These are phyloP conservation scores for Coenobita brevimanus DNA, from an alignment of 1,140 invertebrate genomes.

Conservation along the genomic window DNA sequence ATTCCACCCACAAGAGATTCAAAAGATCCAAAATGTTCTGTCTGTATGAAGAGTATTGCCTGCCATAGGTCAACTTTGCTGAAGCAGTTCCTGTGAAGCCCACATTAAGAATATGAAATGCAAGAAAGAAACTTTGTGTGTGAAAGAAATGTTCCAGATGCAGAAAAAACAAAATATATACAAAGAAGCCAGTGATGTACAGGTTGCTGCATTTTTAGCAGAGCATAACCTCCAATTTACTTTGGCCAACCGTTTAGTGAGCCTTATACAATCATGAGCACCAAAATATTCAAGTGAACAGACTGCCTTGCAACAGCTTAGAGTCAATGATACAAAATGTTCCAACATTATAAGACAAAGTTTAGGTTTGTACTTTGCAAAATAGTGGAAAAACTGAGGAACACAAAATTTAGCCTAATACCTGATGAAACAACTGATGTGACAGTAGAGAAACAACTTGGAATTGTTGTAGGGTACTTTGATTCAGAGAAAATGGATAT, in stretches of 20 bases:
- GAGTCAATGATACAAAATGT: constrained; percentile 23
- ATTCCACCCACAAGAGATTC: background rate
- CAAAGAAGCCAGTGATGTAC: background rate
- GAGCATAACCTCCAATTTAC: constrained; percentile 12
- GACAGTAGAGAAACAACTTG: background rate
- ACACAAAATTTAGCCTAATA: too few species aligned
- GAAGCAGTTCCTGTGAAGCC: background rate
- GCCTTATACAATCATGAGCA: background rate
- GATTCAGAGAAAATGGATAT: too few species aligned
- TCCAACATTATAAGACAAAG: constrained; percentile 22
- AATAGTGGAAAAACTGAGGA: constrained; percentile 20
- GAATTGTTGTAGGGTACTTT: too few species aligned
- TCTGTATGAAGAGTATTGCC: background rate
- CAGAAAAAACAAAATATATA: background rate
- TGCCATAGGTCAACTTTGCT: constrained; percentile 15
- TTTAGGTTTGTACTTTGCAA: constrained; percentile 5
- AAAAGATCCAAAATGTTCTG: background rate
- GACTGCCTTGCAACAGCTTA: background rate
- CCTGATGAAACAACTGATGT: constrained; percentile 33
- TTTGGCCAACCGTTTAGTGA: background rate
- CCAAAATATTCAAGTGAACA: constrained; percentile 3
- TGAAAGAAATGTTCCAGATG: constrained; percentile 5
- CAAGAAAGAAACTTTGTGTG: background rate
- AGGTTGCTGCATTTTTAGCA: constrained; percentile 8
- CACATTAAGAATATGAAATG: constrained; percentile 15